These are phyloP conservation scores for Globodera rostochiensis DNA, from an alignment of 1,140 invertebrate species.

Conservation along the genomic window DNA sequence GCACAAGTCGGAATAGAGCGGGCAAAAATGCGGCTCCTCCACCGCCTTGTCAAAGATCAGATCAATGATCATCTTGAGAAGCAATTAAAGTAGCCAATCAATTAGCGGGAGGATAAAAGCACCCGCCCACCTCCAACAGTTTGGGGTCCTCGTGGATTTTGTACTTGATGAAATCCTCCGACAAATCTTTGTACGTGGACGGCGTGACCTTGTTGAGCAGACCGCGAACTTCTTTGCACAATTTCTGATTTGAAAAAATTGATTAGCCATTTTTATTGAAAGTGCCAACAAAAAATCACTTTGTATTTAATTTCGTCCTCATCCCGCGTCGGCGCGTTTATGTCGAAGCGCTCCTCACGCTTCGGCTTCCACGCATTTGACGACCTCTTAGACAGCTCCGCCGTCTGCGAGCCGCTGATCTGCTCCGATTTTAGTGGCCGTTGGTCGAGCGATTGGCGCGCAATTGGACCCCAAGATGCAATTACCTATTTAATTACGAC, in stretches of 20 bases:
- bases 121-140: not conserved
- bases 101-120: not conserved
- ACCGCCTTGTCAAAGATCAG: slow-evolving; percentile 64
- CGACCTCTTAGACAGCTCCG: not conserved
- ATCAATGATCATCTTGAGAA: slow-evolving; percentile 43
- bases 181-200: slow-evolving; percentile 52
- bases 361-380: slow-evolving; percentile 33
- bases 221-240: slow-evolving; percentile 53
- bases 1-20: slow-evolving; percentile 60
- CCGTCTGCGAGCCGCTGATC: not conserved
- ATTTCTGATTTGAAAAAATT: slow-evolving; percentile 10
- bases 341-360: slow-evolving; percentile 28
- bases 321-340: slow-evolving; percentile 10
- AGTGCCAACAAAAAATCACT: slow-evolving; percentile 1
- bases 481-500: not conserved
- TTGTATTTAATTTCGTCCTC: slow-evolving; percentile 29
- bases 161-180: slow-evolving; percentile 49
- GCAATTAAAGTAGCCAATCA: not conserved
- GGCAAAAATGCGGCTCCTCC: slow-evolving; percentile 62
- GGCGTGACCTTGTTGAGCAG: slow-evolving; percentile 63
- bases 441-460: slow-evolving; percentile 7
- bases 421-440: slow-evolving; percentile 3
- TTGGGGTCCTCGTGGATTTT: slow-evolving; percentile 43
- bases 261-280: too few species aligned
- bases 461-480: slow-evolving; percentile 7